phyloP scores from a whole-genome alignment of 2,113 vertebrate species.

The Leptobrachium leishanense region DNA sequence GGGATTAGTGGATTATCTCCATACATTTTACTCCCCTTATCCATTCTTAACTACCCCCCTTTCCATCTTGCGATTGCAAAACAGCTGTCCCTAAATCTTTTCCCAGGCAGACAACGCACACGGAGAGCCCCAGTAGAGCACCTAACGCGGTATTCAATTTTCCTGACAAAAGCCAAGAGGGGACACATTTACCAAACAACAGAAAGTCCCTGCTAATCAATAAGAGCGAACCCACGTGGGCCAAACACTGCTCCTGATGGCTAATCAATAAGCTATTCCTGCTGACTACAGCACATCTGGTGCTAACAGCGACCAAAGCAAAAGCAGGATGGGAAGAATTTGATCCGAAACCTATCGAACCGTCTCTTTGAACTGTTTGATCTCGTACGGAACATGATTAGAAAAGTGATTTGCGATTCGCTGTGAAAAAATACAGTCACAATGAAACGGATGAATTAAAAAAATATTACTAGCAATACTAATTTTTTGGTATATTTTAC shows the following conservation, averaged over 20 bases:
- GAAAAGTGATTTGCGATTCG: background rate
- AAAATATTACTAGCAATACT: background rate
- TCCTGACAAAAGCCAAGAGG: constrained; percentile 73
- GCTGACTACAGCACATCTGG: constrained; percentile 73
- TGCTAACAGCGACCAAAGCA: constrained; percentile 51
- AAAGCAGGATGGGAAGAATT: constrained; percentile 52
- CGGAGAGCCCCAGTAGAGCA: constrained; percentile 57
- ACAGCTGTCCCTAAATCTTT: constrained; percentile 85
- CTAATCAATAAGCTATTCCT: constrained; percentile 79
- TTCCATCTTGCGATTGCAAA: constrained; percentile 76
- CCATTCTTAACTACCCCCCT: constrained; percentile 35
- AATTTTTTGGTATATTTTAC: background rate
- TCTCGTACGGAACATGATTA: constrained; percentile 35
- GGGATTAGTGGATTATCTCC: constrained; percentile 89
- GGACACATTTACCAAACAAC: constrained; percentile 52
- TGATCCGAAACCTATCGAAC: constrained; percentile 34
- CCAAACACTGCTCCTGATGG: constrained; percentile 63
- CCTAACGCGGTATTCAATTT: constrained; percentile 72
- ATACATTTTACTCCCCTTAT: constrained; percentile 35
- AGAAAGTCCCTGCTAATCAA: constrained; percentile 66
- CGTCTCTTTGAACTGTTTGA: constrained; percentile 39
- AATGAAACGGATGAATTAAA: background rate
- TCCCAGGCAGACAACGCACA: constrained; percentile 76
- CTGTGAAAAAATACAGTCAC: background rate
- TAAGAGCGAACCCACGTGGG: constrained; percentile 72